Conservation (phyloP, 2,888 invertebrate genomes). For the Pyrrhosoma nymphula region DNA sequence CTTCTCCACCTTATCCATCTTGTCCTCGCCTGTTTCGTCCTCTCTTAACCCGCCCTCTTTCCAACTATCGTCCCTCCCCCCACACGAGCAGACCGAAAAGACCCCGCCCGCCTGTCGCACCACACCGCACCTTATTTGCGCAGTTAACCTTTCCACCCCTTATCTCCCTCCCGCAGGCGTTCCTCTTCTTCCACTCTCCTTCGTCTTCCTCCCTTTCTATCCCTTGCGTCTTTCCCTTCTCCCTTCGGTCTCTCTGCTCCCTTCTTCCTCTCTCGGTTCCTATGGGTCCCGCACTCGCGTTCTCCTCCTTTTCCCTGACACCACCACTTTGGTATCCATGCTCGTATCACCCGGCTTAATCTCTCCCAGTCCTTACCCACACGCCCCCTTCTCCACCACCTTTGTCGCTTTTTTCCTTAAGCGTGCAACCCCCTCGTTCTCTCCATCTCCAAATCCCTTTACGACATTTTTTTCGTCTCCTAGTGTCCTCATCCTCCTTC, state of each 20-base stretch:
- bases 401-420: not conserved
- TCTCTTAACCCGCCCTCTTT: not conserved
- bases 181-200: not conserved
- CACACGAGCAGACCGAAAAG: no score
- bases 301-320: not conserved
- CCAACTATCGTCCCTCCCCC: not conserved
- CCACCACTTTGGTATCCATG: not conserved
- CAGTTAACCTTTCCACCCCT: not conserved
- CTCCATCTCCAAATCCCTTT: no score
- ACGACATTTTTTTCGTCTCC: not conserved
- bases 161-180: constrained; percentile 10
- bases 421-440: no score
- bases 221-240: not conserved
- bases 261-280: no score
- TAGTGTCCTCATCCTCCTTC: not conserved
- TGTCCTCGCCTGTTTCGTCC: not conserved
- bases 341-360: not conserved
- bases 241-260: not conserved
- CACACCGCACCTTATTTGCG: constrained; percentile 10
- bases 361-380: not conserved
- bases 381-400: not conserved
- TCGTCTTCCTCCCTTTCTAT: not conserved
- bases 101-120: not conserved
- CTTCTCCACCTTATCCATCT: not conserved
- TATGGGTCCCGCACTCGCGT: no score